A percentile compares a stretch with the other conserved stretches of the same genome.
These are phyloP conservation scores for Trissolcus brochymenae DNA, from an alignment of 2,888 invertebrate species.

Conservation along the genomic window DNA sequence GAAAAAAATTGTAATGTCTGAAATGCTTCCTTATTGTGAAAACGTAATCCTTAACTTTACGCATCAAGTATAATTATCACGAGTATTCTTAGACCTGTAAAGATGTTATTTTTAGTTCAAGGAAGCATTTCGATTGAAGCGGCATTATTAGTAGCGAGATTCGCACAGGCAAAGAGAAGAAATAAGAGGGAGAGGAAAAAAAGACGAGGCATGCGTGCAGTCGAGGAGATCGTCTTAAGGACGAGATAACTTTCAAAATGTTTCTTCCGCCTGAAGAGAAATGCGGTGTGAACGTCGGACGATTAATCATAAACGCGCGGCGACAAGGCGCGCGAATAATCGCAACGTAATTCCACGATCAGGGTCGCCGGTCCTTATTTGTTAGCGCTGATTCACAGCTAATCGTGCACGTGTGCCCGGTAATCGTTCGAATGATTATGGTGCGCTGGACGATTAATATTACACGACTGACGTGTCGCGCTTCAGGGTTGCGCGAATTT, in stretches of 20 bases:
- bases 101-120: constrained; percentile 1
- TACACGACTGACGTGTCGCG: constrained; percentile 31
- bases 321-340: constrained; percentile 28
- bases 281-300: constrained; percentile 6
- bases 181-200: too few species aligned
- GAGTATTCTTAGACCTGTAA: constrained; percentile 1
- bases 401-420: constrained; percentile 45
- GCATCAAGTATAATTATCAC: too few species aligned
- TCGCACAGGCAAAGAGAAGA: too few species aligned
- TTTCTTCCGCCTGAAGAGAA: constrained; percentile 25
- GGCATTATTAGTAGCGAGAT: neutral
- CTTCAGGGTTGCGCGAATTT: constrained; percentile 35
- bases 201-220: neutral
- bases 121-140: constrained; percentile 1
- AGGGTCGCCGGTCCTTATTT: constrained; percentile 52
- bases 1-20: too few species aligned
- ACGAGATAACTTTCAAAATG: neutral
- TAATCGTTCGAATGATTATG: constrained; percentile 43
- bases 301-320: constrained; percentile 22
- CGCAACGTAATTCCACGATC: constrained; percentile 53
- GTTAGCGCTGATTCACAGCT: constrained; percentile 42
- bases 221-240: neutral
- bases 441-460: constrained; percentile 46
- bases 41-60: too few species aligned
- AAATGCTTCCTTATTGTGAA: neutral